Conservation (phyloP, 2,888 invertebrate species). For the Pheosia tremula region DNA sequence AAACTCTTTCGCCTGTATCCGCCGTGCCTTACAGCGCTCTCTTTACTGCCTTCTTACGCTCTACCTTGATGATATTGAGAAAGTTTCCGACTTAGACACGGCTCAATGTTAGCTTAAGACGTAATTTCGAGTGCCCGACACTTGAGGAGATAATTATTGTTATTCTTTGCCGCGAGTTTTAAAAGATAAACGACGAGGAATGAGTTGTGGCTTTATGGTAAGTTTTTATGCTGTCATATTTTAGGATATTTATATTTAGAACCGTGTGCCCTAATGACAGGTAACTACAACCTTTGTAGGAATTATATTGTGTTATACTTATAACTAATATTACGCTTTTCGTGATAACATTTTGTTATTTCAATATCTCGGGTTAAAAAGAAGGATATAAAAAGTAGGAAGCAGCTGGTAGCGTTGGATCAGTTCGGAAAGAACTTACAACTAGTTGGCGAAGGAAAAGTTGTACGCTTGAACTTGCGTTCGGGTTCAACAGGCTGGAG, state of each 20-base stretch:
- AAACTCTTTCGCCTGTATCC: conserved; percentile 23
- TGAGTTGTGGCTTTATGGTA: no score
- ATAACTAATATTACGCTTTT: no score
- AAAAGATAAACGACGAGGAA: conserved; percentile 3
- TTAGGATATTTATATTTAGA: no score
- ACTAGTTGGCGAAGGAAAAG: conserved; percentile 66
- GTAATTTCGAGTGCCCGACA: conserved; percentile 10
- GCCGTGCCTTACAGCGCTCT: conserved; percentile 45
- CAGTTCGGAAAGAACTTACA: conserved; percentile 56
- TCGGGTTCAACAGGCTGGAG: conserved; percentile 42
- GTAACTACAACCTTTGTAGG: no score
- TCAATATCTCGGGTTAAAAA: conserved; percentile 28
- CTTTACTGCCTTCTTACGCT: conserved; percentile 45
- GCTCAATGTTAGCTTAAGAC: conserved; percentile 32
- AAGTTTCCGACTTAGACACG: conserved; percentile 40
- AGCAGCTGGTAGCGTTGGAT: conserved; percentile 58
- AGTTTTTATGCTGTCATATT: no score
- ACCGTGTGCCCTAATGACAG: no score
- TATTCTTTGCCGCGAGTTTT: background rate
- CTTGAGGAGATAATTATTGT: conserved; percentile 7
- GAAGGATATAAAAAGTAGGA: conserved; percentile 38
- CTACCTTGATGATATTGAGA: conserved; percentile 45
- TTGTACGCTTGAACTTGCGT: conserved; percentile 65
- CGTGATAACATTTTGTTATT: conserved; percentile 32
- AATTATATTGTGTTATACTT: no score